Evolutionary conservation across 2,113 vertebrate species (phyloP).

Genomic region (Hucho hucho): DNA sequence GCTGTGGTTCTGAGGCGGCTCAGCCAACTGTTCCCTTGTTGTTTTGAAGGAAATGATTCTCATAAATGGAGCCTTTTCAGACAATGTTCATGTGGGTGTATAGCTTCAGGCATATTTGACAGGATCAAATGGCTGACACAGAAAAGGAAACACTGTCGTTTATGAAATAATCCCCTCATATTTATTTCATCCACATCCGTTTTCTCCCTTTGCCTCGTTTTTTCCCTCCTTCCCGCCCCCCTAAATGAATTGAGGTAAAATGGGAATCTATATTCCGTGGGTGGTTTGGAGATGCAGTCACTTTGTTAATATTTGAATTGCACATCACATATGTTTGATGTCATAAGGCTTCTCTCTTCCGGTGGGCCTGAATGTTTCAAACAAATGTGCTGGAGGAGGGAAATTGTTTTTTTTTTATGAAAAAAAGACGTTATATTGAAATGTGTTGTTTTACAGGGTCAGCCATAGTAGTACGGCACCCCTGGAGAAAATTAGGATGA

Average conservation of each 20-base stretch:
- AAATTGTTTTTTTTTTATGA: neutral
- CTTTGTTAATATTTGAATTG: slow-evolving; percentile 67
- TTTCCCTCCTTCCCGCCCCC: slow-evolving; percentile 14
- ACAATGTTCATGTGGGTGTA: slow-evolving; percentile 70
- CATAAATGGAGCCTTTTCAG: slow-evolving; percentile 61
- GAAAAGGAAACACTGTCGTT: slow-evolving; percentile 72
- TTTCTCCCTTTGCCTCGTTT: slow-evolving; percentile 33
- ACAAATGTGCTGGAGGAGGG: slow-evolving; percentile 31
- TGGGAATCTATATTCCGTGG: slow-evolving; percentile 61
- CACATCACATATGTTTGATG: slow-evolving; percentile 59
- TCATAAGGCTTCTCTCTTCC: slow-evolving; percentile 56
- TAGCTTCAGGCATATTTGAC: slow-evolving; percentile 74
- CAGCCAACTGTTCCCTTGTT: slow-evolving; percentile 38
- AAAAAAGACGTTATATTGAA: too few relatives aligned
- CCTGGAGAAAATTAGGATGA: too few relatives aligned
- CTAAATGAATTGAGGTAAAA: slow-evolving; percentile 61
- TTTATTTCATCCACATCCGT: slow-evolving; percentile 68
- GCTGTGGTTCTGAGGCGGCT: slow-evolving; percentile 23
- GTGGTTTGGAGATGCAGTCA: slow-evolving; percentile 60
- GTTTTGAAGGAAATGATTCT: slow-evolving; percentile 44
- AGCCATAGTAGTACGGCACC: too few relatives aligned
- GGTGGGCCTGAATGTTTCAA: slow-evolving; percentile 41
- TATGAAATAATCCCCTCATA: slow-evolving; percentile 75
- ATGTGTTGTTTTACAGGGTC: too few relatives aligned
- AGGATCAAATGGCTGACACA: slow-evolving; percentile 73